phyloP scores from a whole-genome alignment of 2,888 invertebrate species.

The Ectemnius cavifrons region DNA sequence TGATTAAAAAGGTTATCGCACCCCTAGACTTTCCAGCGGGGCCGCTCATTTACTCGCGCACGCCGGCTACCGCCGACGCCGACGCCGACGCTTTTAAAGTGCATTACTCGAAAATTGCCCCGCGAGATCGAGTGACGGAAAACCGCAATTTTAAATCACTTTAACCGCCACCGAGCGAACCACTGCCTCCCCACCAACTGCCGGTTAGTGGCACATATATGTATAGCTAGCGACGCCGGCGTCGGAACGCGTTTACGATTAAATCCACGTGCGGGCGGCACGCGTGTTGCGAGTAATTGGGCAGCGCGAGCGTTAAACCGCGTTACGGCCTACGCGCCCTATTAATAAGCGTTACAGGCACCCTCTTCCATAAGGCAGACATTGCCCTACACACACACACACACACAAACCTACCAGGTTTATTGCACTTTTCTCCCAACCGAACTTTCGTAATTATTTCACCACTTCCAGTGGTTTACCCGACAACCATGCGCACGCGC shows the following conservation, averaged over 20 bases:
- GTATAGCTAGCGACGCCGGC: no score
- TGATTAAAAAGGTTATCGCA: constrained; percentile 5
- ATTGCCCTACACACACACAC: no score
- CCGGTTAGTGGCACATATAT: no score
- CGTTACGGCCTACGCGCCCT: neutral
- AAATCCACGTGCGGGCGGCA: neutral
- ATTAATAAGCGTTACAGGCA: neutral
- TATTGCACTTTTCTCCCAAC: no score
- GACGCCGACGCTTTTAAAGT: neutral
- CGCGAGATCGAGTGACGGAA: neutral
- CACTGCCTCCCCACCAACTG: neutral
- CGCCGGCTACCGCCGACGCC: no score
- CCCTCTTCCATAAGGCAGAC: no score
- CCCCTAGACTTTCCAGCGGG: neutral
- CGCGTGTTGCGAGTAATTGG: constrained; percentile 1
- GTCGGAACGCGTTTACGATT: no score
- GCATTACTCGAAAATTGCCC: constrained; percentile 6
- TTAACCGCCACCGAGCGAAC: neutral
- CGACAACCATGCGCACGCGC: no score
- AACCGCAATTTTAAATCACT: neutral
- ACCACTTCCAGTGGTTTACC: no score
- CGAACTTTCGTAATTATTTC: no score
- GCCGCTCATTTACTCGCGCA: constrained; percentile 1
- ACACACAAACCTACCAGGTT: no score
- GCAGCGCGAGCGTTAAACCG: neutral